Evolutionary conservation across 2,888 invertebrate species (phyloP).

Genomic region (Chloroclystis v-ata): DNA sequence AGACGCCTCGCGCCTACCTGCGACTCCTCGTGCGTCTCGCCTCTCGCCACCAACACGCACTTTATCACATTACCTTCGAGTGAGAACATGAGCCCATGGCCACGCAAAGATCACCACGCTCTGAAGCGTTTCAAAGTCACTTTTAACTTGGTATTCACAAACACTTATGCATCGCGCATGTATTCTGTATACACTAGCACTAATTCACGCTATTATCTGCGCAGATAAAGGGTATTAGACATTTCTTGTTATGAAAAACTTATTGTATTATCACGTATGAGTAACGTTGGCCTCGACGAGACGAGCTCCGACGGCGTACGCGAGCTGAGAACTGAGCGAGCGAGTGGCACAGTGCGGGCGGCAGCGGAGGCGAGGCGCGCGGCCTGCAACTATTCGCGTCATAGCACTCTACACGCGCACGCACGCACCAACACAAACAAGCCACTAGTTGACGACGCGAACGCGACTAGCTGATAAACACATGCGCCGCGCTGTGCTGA

Average conservation of each 20-base stretch:
- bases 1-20: slow-evolving; percentile 48
- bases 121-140: slow-evolving; percentile 53
- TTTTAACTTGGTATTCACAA: slow-evolving; percentile 43
- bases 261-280: slow-evolving; percentile 30
- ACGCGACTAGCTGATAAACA: slow-evolving; percentile 47
- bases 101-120: slow-evolving; percentile 61
- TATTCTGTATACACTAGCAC: slow-evolving; percentile 42
- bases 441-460: slow-evolving; percentile 35
- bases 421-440: slow-evolving; percentile 70
- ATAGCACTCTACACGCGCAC: slow-evolving; percentile 65
- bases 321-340: slow-evolving; percentile 59
- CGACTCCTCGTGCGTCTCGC: slow-evolving; percentile 54
- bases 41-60: slow-evolving; percentile 51
- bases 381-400: slow-evolving; percentile 71
- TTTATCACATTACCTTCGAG: slow-evolving; percentile 67
- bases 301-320: slow-evolving; percentile 65
- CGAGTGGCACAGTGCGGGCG: slow-evolving; percentile 36
- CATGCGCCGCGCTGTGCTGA: slow-evolving; percentile 37
- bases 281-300: slow-evolving; percentile 57
- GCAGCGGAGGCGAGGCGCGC: slow-evolving; percentile 38
- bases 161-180: slow-evolving; percentile 40
- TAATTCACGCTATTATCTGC: slow-evolving; percentile 67
- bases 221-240: slow-evolving; percentile 61
- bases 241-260: slow-evolving; percentile 44
- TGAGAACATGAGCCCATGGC: slow-evolving; percentile 68